A percentile compares a stretch with the other conserved stretches of the same genome.
Conservation (phyloP, 2,797 vertebrate species). For the Melanotaenia trifasciata region DNA sequence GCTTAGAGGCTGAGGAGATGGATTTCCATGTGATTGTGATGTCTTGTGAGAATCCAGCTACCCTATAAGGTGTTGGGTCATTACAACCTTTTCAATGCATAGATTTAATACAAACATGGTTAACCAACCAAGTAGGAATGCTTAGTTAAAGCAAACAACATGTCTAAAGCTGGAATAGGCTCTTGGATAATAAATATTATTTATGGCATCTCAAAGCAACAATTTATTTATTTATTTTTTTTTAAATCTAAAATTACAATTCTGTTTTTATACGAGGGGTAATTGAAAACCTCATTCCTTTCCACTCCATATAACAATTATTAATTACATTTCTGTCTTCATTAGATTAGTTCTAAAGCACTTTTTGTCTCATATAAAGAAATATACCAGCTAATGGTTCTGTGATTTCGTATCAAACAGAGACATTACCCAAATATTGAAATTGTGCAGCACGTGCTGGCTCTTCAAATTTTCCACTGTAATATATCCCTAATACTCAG, state of each 20-base stretch:
- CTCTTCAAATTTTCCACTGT: slow-evolving; percentile 7
- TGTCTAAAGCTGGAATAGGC: too few relatives aligned
- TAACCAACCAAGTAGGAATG: too few relatives aligned
- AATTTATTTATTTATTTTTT: too few relatives aligned
- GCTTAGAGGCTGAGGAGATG: background rate
- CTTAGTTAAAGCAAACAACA: too few relatives aligned
- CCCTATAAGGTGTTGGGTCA: background rate
- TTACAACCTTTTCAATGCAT: background rate
- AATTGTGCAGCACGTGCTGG: slow-evolving; percentile 12
- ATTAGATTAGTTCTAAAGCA: background rate
- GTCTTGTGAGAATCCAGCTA: background rate
- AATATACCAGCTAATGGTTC: background rate
- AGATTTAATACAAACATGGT: too few relatives aligned
- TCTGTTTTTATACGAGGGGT: background rate
- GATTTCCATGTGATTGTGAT: background rate
- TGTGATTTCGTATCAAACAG: background rate
- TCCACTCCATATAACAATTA: background rate
- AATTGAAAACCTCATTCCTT: background rate
- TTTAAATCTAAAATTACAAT: background rate
- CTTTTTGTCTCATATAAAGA: background rate
- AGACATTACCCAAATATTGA: background rate
- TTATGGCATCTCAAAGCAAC: too few relatives aligned
- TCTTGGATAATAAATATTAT: too few relatives aligned
- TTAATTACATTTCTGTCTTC: background rate
- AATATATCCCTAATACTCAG: slow-evolving; percentile 2